Percentiles rank a stretch among this genome's conserved stretches.
phyloP scores from a whole-genome alignment of 1,140 invertebrate genomes.

The Phymastichus coffea region DNA sequence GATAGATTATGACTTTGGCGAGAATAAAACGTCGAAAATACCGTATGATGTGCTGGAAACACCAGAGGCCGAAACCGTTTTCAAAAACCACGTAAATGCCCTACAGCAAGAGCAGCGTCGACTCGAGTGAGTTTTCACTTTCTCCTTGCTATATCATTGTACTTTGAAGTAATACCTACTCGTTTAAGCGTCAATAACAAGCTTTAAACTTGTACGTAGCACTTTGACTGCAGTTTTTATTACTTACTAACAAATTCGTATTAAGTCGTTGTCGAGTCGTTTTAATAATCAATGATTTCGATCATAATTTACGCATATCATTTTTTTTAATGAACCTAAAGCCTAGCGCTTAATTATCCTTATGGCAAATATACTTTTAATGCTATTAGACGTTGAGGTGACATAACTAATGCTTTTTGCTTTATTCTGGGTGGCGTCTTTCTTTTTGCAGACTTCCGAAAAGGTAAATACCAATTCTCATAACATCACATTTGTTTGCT shows the following conservation, averaged over 20 bases:
- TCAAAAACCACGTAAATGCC: conserved; percentile 86
- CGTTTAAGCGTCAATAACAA: too few relatives aligned
- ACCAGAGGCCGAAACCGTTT: conserved; percentile 86
- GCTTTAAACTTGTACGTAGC: too few relatives aligned
- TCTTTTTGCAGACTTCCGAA: conserved; percentile 56
- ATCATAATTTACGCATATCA: too few relatives aligned
- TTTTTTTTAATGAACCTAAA: too few relatives aligned
- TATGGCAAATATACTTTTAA: too few relatives aligned
- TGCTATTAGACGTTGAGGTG: too few relatives aligned
- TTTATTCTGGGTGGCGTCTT: conserved; percentile 55
- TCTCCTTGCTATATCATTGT: not conserved
- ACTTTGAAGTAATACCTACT: too few relatives aligned
- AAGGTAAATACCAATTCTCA: conserved; percentile 56
- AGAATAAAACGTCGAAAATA: conserved; percentile 71
- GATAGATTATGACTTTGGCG: conserved; percentile 74
- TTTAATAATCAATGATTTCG: too few relatives aligned
- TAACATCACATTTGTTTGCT: conserved; percentile 31
- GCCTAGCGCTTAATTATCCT: too few relatives aligned
- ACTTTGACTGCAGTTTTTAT: too few relatives aligned
- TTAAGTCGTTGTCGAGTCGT: too few relatives aligned
- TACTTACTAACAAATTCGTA: too few relatives aligned
- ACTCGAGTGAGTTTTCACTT: conserved; percentile 72
- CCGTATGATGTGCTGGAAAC: conserved; percentile 90
- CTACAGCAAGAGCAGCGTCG: conserved; percentile 88
- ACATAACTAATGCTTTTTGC: conserved; percentile 55